Base-by-base conservation (phyloP, 1,140 invertebrate species). In the Zaprionus tsacasi region DNA sequence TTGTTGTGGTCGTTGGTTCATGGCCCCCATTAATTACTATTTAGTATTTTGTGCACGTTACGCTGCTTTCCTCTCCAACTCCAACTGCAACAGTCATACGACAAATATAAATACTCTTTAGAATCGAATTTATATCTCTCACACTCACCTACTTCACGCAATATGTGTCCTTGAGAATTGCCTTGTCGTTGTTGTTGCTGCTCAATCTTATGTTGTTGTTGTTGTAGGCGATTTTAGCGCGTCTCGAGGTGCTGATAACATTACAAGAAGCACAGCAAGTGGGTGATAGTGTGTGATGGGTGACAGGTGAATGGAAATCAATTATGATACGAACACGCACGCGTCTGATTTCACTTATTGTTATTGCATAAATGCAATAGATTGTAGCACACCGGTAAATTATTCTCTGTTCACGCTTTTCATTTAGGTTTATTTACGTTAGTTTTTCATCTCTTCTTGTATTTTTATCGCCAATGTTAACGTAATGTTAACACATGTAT, bases 171-270 rank as follows among this genome's bases (percentile, higher is more conserved):
- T 86, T 86, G 76, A 69, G 76, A 68, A 68, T 50, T 74, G 70
- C 52, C 70, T 72, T 61, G 52, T 76, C 54, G 58, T 52, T 43
- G 76, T 35, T 64, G 50, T 27, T 55, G 58, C 36, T 72, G 76
- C 63, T 54, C 30, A 1, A 33, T 13, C 50, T 74, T 13, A 13
- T 56, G 61, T 60, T 67, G 35, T 48, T 76, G 48, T 65, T 78
- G 52, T 71, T 64, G 72, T 79, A 50, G 68, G 68, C 64, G 79
- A 71, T 78, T 68, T 83, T 79, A 79, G 81, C 81, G 77, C 81
- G 81, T 81, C 77, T 70, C 63, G 40, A 45, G 21, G 45, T 74
- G 68, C 82, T 86, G 83, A 86, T 86, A 86, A 86, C 82, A 86
- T 87, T 76, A 79, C 71, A 63, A 60, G 30, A 35, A 45, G 15